phyloP scores from a whole-genome alignment of 2,888 invertebrate species.

The Cartodere bifasciata region DNA sequence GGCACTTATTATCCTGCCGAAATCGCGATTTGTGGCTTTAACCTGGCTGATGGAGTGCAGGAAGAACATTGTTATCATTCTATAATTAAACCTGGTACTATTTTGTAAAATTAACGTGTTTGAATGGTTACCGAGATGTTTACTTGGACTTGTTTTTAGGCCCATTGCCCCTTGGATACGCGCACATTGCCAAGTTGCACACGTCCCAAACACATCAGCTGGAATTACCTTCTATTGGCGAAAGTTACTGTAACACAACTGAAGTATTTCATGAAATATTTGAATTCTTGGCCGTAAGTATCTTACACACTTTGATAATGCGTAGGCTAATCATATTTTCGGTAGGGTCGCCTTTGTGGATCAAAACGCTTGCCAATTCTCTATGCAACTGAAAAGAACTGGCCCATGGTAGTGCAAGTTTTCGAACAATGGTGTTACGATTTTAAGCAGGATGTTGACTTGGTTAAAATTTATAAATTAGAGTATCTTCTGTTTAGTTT shows the following conservation, averaged over 20 bases:
- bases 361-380: constrained; percentile 15
- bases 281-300: constrained; percentile 29
- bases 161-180: constrained; percentile 34
- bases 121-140: neutral
- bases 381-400: constrained; percentile 18
- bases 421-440: constrained; percentile 27
- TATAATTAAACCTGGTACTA: constrained; percentile 33
- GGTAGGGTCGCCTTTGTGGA: constrained; percentile 2
- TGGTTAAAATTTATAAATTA: constrained; percentile 26
- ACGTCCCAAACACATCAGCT: constrained; percentile 37
- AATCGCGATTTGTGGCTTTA: constrained; percentile 37
- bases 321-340: too few relatives aligned
- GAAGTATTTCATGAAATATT: constrained; percentile 33
- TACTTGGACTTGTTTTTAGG: constrained; percentile 21
- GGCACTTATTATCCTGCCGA: constrained; percentile 39
- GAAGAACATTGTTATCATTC: constrained; percentile 31
- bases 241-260: constrained; percentile 23
- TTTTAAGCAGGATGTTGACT: constrained; percentile 10
- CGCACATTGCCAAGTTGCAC: constrained; percentile 32
- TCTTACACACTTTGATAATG: too few relatives aligned
- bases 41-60: constrained; percentile 34
- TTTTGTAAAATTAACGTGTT: constrained; percentile 1
- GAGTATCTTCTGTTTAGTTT: constrained; percentile 28
- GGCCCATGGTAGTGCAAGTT: constrained; percentile 24
- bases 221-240: constrained; percentile 31